Base-by-base conservation (phyloP, 2,797 vertebrate genomes). In the Epinephelus coioides region DNA sequence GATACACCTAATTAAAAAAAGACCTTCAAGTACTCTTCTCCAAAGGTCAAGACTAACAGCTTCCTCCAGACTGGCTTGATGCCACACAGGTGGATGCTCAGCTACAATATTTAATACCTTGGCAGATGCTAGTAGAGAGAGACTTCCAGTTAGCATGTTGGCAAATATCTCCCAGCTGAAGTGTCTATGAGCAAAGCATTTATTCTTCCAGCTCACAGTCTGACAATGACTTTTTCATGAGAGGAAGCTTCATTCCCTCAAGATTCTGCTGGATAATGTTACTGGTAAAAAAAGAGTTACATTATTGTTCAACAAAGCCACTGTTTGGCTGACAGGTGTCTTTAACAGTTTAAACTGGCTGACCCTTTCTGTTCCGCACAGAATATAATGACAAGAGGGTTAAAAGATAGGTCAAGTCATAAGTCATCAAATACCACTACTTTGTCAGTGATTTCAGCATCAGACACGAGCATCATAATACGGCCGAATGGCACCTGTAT, bases 11-110 rank as follows among this genome's bases (percentile, higher is more conserved):
- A 87, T 82, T 82, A 81, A 67, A 62, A 59, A 62, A 61, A 62
- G 34, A 85, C 15, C 71, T 76, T 81, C 27, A 18, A 34, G 40
- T 27, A 34, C 18, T 77, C 21, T 6, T 47, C 64, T 84, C 49
- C 46, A 88, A 88, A 88, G 81, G 81, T 86, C 72, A 75, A 23
- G 23, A 54, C 54, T 66, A 80, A 78, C 46, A 73, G 57, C 56
- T 59, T 79, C 51, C 34, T 71, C 8, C 62, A 83, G 49, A 44
- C 8, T 9, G 23, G 34, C n/a, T 27, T 7, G n/a, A 65, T 21
- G 47, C 18, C 49, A 34, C 30, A 6, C 65, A 63, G 56, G 72
- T 66, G 38, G 40, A 67, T 12, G 23, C 43, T 57, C 59, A 73
- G 30, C 38, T 75, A 40, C 19, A 69, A n/a, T 47, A 40, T 70